Evolutionary conservation across 2,797 vertebrate species (phyloP), one percentile per base, ranked within the genome.

Genomic region (Leontopithecus rosalia): DNA sequence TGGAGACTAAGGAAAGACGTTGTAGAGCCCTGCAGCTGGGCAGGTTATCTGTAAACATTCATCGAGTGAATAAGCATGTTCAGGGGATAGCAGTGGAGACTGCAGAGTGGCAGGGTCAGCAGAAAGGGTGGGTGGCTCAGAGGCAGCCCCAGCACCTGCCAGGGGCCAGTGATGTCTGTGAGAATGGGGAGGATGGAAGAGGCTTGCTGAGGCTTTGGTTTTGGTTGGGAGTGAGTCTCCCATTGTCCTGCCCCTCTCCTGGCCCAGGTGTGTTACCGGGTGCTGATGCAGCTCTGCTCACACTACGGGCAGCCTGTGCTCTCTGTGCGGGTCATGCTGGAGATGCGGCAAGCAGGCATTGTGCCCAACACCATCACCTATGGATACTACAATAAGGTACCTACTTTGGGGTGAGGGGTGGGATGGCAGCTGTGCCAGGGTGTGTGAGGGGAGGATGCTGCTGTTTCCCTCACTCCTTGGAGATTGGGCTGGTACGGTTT

Each of bases 331-430:
- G 99, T 99, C 79, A 98, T 99, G 98, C 98, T 99, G 95, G 99
- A 99, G 98, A 99, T 99, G 99, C 99, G 99, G 75, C 99, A 99
- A 80, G 99, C 99, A 0, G 99, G 99, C 95, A 99, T 99, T 7
- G 99, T 99, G 3, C 99, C 99, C 94, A 99, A 99, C 98, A 99
- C 99, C 97, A 99, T 99, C 98, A 99, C 99, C 64, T 99, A 99
- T 0, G 99, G 99, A 55, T 99, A 99, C 98, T 99, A 99, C 98
- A 99, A 99, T 98, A 99, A 99, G 99, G 99, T 99, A 95, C 43
- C 20, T 6, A 0, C 30, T 10, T 2, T 10, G 91, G 95, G 61
- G 43, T 4, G 1, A 36, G 57, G 22, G 12, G 43, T 6, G n/a
- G 73, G 64, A 5, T 1, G 14, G 84, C 7, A 48, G 41, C 22